Evolutionary conservation across 2,113 vertebrate genomes (phyloP).

Genomic region (Bettongia penicillata): DNA sequence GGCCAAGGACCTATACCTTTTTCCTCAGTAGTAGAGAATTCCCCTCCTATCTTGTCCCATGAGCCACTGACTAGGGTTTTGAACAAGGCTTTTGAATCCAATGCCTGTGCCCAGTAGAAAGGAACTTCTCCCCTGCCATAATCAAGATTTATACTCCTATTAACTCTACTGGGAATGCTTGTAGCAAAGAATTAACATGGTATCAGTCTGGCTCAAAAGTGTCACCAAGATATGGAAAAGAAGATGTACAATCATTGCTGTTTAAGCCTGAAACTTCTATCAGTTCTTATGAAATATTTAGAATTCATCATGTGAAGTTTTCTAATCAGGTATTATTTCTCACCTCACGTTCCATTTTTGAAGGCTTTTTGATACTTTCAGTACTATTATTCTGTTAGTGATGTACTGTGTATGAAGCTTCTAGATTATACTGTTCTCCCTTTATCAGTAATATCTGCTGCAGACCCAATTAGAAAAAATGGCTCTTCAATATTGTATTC

Average conservation of each 20-base stretch:
- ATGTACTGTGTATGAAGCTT: conserved; percentile 70
- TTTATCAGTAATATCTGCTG: conserved; percentile 31
- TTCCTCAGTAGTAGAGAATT: neutral
- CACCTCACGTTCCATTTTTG: conserved; percentile 94
- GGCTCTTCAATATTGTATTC: conserved; percentile 34
- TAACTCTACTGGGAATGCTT: conserved; percentile 88
- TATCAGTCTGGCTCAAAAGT: conserved; percentile 94
- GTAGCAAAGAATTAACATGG: conserved; percentile 95
- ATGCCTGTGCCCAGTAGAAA: neutral
- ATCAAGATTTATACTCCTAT: neutral
- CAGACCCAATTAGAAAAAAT: neutral
- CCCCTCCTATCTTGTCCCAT: neutral
- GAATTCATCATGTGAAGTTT: conserved; percentile 87
- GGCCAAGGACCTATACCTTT: neutral
- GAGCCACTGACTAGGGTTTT: neutral
- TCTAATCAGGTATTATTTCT: conserved; percentile 87
- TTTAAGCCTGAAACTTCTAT: conserved; percentile 96
- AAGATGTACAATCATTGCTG: conserved; percentile 93
- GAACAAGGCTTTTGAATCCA: neutral
- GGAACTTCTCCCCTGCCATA: neutral
- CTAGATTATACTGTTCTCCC: conserved; percentile 74
- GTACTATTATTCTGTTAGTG: conserved; percentile 86
- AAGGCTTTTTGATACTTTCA: conserved; percentile 86
- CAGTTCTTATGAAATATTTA: conserved; percentile 94
- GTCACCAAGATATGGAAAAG: conserved; percentile 96